A percentile compares a stretch with the other conserved stretches of the same genome.
These are phyloP conservation scores for Desmodus rotundus DNA, from an alignment of 2,113 vertebrate genomes.

Conservation along the genomic window DNA sequence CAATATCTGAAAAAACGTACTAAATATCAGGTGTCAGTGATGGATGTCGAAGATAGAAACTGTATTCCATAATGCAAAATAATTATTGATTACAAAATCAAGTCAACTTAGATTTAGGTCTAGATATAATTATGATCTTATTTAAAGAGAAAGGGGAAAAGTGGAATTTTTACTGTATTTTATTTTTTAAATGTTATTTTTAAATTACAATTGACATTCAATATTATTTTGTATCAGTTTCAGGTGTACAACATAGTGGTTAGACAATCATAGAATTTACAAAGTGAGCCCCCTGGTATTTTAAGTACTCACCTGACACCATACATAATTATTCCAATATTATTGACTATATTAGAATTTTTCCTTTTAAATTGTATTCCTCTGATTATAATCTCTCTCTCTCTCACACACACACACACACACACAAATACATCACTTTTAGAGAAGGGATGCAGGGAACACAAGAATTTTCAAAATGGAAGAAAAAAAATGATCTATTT, in stretches of 20 bases:
- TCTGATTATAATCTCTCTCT: not conserved
- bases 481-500: slow-evolving; percentile 56
- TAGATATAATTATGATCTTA: not conserved
- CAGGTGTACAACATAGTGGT: not conserved
- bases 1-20: not conserved
- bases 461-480: slow-evolving; percentile 31
- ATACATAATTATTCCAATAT: no score
- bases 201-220: not conserved
- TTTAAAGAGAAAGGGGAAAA: slow-evolving; percentile 11
- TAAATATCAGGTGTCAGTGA: not conserved
- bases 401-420: not conserved
- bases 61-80: not conserved
- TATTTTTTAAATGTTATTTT: not conserved
- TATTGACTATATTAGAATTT: not conserved
- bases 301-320: not conserved
- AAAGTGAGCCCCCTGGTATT: not conserved
- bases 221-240: not conserved
- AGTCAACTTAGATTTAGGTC: slow-evolving; percentile 18
- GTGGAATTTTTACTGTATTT: slow-evolving; percentile 35
- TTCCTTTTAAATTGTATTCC: slow-evolving; percentile 22
- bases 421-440: slow-evolving; percentile 10
- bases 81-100: slow-evolving; percentile 46
- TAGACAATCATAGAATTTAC: not conserved
- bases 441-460: not conserved
- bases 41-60: not conserved